Conservation (phyloP, 1,140 invertebrate species). For the Lordiphosa clarofinis region DNA sequence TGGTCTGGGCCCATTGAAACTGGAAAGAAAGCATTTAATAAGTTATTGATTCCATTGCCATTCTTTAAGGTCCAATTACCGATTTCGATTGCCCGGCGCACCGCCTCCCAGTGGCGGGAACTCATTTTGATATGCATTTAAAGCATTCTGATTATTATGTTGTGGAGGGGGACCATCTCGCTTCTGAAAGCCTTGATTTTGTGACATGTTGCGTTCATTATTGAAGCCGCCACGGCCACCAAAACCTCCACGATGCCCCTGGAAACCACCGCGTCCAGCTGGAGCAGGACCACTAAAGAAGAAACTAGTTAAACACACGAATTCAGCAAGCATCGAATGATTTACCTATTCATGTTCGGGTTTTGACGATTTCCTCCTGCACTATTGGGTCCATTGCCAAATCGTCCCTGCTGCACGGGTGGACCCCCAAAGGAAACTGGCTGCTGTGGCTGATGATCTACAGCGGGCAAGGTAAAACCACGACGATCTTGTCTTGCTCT, state of each 20-base stretch:
- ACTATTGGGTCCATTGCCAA: conserved; percentile 47
- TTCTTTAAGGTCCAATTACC: conserved; percentile 23
- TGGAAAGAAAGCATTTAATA: conserved; percentile 3
- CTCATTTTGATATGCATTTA: conserved; percentile 79
- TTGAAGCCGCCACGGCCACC: conserved; percentile 73
- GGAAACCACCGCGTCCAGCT: conserved; percentile 77
- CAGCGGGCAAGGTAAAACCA: conserved; percentile 59
- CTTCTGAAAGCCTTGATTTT: conserved; percentile 33
- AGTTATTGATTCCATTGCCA: not conserved
- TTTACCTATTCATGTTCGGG: conserved; percentile 35
- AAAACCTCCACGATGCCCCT: conserved; percentile 58
- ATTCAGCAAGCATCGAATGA: not conserved
- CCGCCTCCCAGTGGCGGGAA: conserved; percentile 60
- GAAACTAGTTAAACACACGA: not conserved
- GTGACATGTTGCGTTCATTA: conserved; percentile 67
- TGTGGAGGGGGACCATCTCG: conserved; percentile 32
- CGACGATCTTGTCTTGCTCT: conserved; percentile 59
- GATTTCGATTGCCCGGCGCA: conserved; percentile 44
- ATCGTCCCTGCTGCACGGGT: conserved; percentile 34
- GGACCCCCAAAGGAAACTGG: conserved; percentile 33
- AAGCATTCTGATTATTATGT: conserved; percentile 74
- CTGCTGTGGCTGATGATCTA: conserved; percentile 55
- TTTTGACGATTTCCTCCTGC: conserved; percentile 30
- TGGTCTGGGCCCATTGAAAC: conserved; percentile 52
- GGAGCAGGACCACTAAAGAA: conserved; percentile 26